A percentile compares a stretch with the other conserved stretches of the same genome.
Conservation (phyloP, 2,888 invertebrate species). For the Ephialtes manifestator region DNA sequence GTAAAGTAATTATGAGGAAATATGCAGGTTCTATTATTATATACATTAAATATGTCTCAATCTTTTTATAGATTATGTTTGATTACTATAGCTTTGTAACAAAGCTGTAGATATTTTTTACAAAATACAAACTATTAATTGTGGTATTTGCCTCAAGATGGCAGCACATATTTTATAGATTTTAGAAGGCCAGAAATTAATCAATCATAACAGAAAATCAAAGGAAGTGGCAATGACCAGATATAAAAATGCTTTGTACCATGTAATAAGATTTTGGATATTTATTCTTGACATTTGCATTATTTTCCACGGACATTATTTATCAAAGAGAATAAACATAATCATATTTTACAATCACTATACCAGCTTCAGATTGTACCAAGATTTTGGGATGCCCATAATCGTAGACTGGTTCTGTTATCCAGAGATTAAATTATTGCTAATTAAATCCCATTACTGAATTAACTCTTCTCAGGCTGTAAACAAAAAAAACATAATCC, state of each 20-base stretch:
- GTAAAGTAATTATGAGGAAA: too few relatives aligned
- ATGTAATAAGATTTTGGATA: not conserved
- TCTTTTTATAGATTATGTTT: too few relatives aligned
- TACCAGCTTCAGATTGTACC: not conserved
- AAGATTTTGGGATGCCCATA: slow-evolving; percentile 1
- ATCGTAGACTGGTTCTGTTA: not conserved
- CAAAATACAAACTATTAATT: not conserved
- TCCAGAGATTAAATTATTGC: not conserved
- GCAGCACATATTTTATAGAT: not conserved
- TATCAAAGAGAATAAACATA: slow-evolving; percentile 9
- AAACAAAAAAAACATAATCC: slow-evolving; percentile 3
- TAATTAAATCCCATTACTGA: not conserved
- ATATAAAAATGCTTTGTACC: not conserved
- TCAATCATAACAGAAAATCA: not conserved
- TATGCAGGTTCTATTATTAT: too few relatives aligned
- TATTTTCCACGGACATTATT: not conserved
- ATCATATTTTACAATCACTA: slow-evolving; percentile 29
- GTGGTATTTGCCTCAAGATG: not conserved
- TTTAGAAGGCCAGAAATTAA: not conserved
- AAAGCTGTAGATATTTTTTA: too few relatives aligned
- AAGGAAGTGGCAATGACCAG: not conserved
- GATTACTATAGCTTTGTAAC: too few relatives aligned
- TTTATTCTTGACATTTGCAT: slow-evolving; percentile 16
- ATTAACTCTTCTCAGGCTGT: slow-evolving; percentile 5
- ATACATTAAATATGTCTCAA: too few relatives aligned